Evolutionary conservation across 2,797 vertebrate genomes (phyloP).

Genomic region (Coregonus sp.): DNA sequence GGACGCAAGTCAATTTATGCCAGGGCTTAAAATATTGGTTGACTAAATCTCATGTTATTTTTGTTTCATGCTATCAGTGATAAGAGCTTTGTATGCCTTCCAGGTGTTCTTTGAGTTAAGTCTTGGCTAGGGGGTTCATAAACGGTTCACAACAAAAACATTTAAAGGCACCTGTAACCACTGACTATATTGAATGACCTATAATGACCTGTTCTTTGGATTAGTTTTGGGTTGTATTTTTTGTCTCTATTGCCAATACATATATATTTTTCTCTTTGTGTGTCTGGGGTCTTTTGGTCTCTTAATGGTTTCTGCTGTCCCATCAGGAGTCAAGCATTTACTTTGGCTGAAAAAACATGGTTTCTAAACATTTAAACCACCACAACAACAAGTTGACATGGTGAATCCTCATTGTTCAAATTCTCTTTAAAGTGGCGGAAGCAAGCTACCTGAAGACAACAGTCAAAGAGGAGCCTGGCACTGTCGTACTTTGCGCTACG

Average conservation of each 20-base stretch:
- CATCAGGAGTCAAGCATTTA: background rate
- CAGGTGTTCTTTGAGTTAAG: constrained; percentile 66
- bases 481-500: constrained; percentile 55
- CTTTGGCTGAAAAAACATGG: too few relatives aligned
- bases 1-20: constrained; percentile 78
- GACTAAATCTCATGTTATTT: constrained; percentile 55
- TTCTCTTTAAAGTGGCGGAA: background rate
- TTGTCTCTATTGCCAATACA: too few relatives aligned
- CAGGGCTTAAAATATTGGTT: constrained; percentile 66
- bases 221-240: background rate
- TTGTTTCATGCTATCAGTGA: constrained; percentile 44
- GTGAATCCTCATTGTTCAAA: background rate
- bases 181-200: background rate
- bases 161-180: background rate
- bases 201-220: background rate
- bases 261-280: background rate
- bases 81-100: constrained; percentile 47
- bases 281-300: background rate
- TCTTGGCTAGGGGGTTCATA: background rate
- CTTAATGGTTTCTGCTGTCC: background rate
- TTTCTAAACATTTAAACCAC: background rate
- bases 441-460: background rate
- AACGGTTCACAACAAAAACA: background rate
- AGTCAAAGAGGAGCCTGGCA: constrained; percentile 49
- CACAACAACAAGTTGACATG: background rate